Evolutionary conservation across 2,113 vertebrate species (phyloP).

Genomic region (Gavia stellata): DNA sequence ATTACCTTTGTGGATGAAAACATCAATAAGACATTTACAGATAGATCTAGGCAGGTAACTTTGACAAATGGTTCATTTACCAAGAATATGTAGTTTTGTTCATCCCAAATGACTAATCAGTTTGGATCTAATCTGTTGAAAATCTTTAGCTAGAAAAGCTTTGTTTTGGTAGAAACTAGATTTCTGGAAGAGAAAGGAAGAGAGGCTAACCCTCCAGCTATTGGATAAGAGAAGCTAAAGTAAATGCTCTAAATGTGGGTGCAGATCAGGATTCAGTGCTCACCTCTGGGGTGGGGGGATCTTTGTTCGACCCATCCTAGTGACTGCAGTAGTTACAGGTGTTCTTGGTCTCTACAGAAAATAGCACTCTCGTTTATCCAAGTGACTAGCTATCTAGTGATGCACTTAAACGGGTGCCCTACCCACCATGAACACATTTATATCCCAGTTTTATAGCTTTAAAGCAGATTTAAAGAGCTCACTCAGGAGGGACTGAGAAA

Average conservation of each 20-base stretch:
- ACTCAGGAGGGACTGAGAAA: not conserved
- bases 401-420: not conserved
- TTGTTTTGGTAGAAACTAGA: not conserved
- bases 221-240: not conserved
- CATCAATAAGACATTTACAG: accelerated
- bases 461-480: not conserved
- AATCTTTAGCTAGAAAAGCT: not conserved
- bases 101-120: not conserved
- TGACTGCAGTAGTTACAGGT: not conserved
- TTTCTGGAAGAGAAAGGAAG: not conserved
- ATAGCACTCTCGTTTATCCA: not conserved
- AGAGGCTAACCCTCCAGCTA: not conserved
- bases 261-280: not conserved
- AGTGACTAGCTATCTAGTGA: not conserved
- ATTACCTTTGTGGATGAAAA: not conserved
- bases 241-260: not conserved
- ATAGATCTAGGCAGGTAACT: not conserved
- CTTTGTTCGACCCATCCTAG: not conserved
- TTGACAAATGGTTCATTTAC: not conserved
- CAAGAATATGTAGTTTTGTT: not conserved
- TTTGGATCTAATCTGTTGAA: not conserved
- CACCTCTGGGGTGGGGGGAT: not conserved
- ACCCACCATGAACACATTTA: accelerated
- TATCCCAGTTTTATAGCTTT: not conserved
- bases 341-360: not conserved